Conservation (phyloP, 2,888 invertebrate genomes). For the Lasioglossum oenotherae region DNA sequence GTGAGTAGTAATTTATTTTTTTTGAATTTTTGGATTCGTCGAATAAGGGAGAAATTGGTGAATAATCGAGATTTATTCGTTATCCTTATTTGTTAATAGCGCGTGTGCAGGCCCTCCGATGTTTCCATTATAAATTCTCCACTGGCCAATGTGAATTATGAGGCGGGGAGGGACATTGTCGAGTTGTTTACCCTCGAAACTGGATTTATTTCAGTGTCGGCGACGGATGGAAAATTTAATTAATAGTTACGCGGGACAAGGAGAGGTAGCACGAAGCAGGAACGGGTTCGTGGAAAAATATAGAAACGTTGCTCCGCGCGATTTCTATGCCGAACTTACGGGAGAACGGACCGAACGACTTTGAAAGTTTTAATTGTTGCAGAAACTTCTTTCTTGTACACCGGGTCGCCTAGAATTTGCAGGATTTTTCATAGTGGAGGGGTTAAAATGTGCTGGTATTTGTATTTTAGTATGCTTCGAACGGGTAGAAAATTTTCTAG, state of each 20-base stretch:
- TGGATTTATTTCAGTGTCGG: constrained; percentile 39
- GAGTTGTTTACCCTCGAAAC: constrained; percentile 23
- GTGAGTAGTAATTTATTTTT: background rate
- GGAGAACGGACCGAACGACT: background rate
- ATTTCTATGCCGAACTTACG: background rate
- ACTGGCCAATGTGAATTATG: constrained; percentile 36
- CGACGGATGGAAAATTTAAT: constrained; percentile 36
- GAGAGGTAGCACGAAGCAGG: constrained; percentile 9
- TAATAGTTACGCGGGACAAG: constrained; percentile 20
- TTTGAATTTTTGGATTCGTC: background rate
- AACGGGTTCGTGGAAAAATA: background rate
- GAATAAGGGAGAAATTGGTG: background rate
- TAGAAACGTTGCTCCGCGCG: background rate
- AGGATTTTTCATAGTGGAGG: background rate
- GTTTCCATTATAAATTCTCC: constrained; percentile 35
- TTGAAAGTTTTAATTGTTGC: background rate
- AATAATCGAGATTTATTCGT: constrained; percentile 1
- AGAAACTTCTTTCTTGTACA: background rate
- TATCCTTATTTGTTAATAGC: constrained; percentile 45
- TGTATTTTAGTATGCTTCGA: background rate
- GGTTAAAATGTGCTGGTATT: background rate
- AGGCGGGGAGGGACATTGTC: constrained; percentile 26
- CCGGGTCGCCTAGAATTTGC: background rate
- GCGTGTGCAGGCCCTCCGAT: background rate
- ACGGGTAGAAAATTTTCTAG: background rate